Percentiles rank a stretch among this genome's conserved stretches.
phyloP scores from a whole-genome alignment of 2,797 vertebrate species.

The Ambastaia sidthimunki region DNA sequence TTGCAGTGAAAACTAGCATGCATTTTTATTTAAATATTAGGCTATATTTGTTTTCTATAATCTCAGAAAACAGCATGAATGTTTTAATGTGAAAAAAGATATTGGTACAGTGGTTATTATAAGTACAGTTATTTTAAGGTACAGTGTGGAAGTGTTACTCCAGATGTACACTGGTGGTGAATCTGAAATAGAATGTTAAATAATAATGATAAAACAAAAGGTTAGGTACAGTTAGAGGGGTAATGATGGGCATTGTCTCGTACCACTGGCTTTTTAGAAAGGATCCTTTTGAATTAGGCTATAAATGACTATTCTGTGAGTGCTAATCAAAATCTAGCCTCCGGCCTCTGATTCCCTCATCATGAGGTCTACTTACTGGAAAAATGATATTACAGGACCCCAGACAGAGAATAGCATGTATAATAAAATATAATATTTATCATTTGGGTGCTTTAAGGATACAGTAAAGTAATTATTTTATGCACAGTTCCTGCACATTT shows the following conservation, averaged over 20 bases:
- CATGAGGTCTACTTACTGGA: not conserved
- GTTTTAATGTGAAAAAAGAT: not conserved
- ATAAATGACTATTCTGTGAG: conserved; percentile 28
- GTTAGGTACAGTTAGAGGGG: not conserved
- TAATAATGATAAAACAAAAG: conserved; percentile 40
- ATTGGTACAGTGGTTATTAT: no score
- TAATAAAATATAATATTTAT: conserved; percentile 28
- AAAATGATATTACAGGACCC: not conserved
- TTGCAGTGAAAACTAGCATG: not conserved
- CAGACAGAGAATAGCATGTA: conserved; percentile 17
- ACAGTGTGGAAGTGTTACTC: not conserved
- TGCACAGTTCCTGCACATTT: not conserved
- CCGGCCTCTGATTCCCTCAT: conserved; percentile 1
- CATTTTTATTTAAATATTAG: not conserved
- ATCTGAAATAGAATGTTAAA: not conserved
- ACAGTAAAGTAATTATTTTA: conserved; percentile 10
- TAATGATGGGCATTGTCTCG: conserved; percentile 2
- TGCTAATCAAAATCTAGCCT: conserved; percentile 24
- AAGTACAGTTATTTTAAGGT: not conserved
- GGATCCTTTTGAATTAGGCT: conserved; percentile 11
- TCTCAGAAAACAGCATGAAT: conserved; percentile 7
- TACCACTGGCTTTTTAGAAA: conserved; percentile 11
- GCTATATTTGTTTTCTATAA: not conserved
- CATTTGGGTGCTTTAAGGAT: conserved; percentile 2
- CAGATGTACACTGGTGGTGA: not conserved